Percentiles rank a stretch among this genome's conserved stretches.
Evolutionary conservation across 2,797 vertebrate species (phyloP).

Genomic region (Pachyuromys duprasi): DNA sequence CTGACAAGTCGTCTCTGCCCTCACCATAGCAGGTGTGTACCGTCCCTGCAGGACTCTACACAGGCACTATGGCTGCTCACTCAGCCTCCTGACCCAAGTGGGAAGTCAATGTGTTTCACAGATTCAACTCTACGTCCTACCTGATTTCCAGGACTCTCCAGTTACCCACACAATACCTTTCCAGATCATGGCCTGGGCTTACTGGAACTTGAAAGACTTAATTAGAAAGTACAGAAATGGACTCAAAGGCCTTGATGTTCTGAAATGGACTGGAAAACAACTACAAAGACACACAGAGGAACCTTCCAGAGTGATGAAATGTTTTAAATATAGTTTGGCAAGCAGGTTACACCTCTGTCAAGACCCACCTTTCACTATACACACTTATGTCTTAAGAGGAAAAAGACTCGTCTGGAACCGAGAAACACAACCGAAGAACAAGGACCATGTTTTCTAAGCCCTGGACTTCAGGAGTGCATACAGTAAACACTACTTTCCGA

Average conservation of each 20-base stretch:
- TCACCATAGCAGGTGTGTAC: not conserved
- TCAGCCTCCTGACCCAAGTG: not conserved
- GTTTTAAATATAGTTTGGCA: not conserved
- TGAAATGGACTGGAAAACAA: conserved; percentile 12
- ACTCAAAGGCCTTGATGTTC: not conserved
- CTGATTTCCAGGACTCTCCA: not conserved
- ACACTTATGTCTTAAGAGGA: not conserved
- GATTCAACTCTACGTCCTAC: not conserved
- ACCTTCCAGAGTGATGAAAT: not conserved
- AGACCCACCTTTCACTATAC: not conserved
- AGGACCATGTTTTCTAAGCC: not conserved
- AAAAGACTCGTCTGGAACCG: not conserved
- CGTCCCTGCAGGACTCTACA: not conserved
- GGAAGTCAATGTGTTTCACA: not conserved
- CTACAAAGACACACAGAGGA: not conserved
- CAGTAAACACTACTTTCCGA: not conserved
- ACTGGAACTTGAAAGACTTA: not conserved
- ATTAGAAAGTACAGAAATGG: not conserved
- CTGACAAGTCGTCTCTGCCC: not conserved
- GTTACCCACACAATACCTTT: not conserved
- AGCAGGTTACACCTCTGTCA: not conserved
- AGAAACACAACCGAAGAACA: not conserved
- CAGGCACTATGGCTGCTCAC: not conserved
- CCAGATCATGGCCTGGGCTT: not conserved
- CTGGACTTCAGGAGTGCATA: not conserved